Conservation (phyloP, 2,797 vertebrate genomes). For the Nannoperca australis region DNA sequence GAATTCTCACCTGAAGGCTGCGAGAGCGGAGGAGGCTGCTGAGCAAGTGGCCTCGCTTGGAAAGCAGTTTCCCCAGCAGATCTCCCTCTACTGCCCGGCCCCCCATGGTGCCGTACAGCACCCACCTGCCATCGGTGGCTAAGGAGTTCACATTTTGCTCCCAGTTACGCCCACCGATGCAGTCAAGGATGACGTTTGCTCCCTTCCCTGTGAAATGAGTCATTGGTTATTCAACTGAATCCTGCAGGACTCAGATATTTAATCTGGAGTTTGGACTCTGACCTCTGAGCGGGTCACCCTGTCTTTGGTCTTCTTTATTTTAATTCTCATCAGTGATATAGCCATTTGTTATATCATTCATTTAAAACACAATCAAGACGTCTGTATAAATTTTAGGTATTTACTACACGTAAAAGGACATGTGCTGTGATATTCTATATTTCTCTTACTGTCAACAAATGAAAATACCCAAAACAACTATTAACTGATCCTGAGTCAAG, state of each 20-base stretch:
- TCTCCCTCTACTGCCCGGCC: slow-evolving; percentile 85
- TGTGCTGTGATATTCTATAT: not conserved
- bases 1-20: slow-evolving; percentile 74
- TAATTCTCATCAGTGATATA: not conserved
- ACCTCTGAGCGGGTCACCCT: not conserved
- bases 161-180: slow-evolving; percentile 87
- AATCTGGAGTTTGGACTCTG: not conserved
- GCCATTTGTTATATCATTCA: not conserved
- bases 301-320: not conserved
- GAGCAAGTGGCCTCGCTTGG: slow-evolving; percentile 87
- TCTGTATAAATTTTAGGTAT: not conserved
- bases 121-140: slow-evolving; percentile 88
- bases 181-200: slow-evolving; percentile 90
- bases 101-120: slow-evolving; percentile 89
- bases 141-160: slow-evolving; percentile 88
- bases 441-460: not conserved
- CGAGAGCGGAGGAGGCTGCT: slow-evolving; percentile 86
- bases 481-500: not conserved
- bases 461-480: not conserved
- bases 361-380: not conserved
- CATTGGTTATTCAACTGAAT: not conserved
- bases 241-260: not conserved
- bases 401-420: not conserved
- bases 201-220: slow-evolving; percentile 82
- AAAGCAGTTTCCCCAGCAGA: slow-evolving; percentile 86